Conservation (phyloP, 2,888 invertebrate genomes). For the Aspidapion aeneum region DNA sequence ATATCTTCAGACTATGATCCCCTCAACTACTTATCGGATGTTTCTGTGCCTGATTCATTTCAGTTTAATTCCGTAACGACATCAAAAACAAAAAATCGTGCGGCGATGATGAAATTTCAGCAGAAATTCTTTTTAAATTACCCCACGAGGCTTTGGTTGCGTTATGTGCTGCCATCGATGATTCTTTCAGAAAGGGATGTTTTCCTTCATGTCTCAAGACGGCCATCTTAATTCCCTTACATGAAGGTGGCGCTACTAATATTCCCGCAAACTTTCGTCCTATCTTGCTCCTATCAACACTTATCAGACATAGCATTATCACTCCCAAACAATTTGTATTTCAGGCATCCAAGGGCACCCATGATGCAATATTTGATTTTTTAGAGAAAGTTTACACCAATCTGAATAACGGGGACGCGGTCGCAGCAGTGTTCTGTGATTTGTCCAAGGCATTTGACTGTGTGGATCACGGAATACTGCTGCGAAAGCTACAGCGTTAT, state of each 20-base stretch:
- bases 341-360: no score
- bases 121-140: neutral
- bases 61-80: neutral
- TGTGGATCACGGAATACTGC: no score
- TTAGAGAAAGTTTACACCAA: no score
- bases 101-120: neutral
- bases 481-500: no score
- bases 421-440: no score
- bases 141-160: no score
- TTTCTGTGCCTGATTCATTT: neutral
- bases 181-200: neutral
- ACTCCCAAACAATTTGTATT: no score
- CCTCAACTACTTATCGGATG: neutral
- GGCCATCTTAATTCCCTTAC: neutral
- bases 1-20: neutral
- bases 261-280: neutral
- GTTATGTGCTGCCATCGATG: neutral
- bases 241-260: neutral
- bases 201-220: neutral
- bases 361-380: no score
- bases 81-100: neutral
- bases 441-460: no score
- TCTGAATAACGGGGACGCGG: no score
- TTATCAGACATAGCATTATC: no score
- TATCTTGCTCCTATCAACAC: neutral